Conservation (phyloP, 2,797 vertebrate genomes). For the Tachyglossus aculeatus region DNA sequence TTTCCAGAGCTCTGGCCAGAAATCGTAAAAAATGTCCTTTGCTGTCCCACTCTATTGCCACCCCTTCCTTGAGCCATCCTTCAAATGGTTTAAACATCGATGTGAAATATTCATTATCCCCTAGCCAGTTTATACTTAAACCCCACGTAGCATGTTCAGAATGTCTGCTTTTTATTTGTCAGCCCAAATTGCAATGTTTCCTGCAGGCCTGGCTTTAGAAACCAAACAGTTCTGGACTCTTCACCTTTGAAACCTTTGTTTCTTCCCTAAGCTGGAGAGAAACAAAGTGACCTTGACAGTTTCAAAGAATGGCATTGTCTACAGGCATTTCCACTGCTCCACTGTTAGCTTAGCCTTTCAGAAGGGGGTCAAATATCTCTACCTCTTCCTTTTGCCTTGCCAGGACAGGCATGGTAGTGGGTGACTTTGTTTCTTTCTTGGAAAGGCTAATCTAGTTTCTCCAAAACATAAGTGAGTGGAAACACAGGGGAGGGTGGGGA, state of each 20-base stretch:
- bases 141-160: too few relatives aligned
- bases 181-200: too few relatives aligned
- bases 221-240: slow-evolving; percentile 12
- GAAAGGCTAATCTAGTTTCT: slow-evolving; percentile 48
- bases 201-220: too few relatives aligned
- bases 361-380: slow-evolving; percentile 22
- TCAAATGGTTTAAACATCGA: too few relatives aligned
- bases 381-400: slow-evolving; percentile 47
- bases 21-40: too few relatives aligned
- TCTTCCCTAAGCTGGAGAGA: background rate
- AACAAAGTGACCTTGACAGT: slow-evolving; percentile 52
- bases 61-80: too few relatives aligned
- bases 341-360: slow-evolving; percentile 1
- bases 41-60: too few relatives aligned
- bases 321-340: slow-evolving; percentile 46
- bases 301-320: slow-evolving; percentile 43
- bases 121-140: too few relatives aligned
- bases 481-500: background rate
- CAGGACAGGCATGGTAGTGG: rapidly evolving
- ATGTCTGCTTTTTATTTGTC: too few relatives aligned
- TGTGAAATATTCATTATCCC: too few relatives aligned
- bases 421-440: slow-evolving; percentile 1
- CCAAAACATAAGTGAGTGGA: slow-evolving; percentile 27
- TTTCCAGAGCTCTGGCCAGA: too few relatives aligned
- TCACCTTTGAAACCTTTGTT: slow-evolving; percentile 26